A percentile compares a stretch with the other conserved stretches of the same genome.
Evolutionary conservation across 2,888 invertebrate species (phyloP).

Genomic region (Podabrus alpinus): DNA sequence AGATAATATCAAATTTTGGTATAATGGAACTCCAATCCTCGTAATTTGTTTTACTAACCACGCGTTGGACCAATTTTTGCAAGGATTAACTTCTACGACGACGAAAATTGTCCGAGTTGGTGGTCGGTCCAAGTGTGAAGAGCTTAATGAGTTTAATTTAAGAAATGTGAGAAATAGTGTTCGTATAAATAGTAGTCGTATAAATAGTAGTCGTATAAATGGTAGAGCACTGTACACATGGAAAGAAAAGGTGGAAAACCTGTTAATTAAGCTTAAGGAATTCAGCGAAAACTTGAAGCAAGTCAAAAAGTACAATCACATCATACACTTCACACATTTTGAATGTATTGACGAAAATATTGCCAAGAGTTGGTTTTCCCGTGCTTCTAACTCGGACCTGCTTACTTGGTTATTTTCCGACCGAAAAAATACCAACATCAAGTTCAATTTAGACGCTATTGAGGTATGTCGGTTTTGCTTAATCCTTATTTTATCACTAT

Average conservation of each 20-base stretch:
- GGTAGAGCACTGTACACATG: neutral
- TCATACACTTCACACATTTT: conserved; percentile 40
- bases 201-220: neutral
- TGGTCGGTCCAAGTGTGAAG: conserved; percentile 66
- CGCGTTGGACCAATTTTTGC: conserved; percentile 83
- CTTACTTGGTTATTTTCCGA: conserved; percentile 39
- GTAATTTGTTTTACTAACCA: conserved; percentile 86
- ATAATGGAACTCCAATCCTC: conserved; percentile 65
- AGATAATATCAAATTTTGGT: conserved; percentile 58
- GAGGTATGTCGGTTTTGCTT: no score
- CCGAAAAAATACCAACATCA: neutral
- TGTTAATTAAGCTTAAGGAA: neutral
- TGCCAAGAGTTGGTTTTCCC: conserved; percentile 51
- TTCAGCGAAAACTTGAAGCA: conserved; percentile 1
- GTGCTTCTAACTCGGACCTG: conserved; percentile 31
- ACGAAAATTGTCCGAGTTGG: conserved; percentile 70
- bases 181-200: no score
- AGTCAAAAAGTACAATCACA: conserved; percentile 34
- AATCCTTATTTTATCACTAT: no score
- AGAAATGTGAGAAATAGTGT: conserved; percentile 43
- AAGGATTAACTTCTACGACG: conserved; percentile 66
- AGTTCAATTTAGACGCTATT: neutral
- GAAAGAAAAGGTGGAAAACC: neutral
- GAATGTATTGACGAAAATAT: conserved; percentile 37
- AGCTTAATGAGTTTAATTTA: conserved; percentile 60